phyloP scores from a whole-genome alignment of 2,797 vertebrate species.

The Spheniscus humboldti region DNA sequence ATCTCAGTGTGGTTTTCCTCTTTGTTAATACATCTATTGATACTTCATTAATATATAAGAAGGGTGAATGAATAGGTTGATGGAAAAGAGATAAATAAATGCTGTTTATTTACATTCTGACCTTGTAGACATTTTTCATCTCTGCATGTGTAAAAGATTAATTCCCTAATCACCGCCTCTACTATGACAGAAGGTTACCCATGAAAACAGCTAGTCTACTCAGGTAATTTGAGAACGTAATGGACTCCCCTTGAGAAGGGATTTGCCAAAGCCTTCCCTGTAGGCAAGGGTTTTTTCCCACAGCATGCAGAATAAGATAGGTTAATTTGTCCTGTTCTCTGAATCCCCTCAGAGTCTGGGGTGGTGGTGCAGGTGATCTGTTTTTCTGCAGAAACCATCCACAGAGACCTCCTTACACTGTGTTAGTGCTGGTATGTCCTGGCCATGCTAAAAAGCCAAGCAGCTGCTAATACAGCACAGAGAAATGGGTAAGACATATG shows the following conservation, averaged over 20 bases:
- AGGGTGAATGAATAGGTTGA: not conserved
- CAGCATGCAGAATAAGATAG: not conserved
- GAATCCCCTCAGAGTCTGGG: not conserved
- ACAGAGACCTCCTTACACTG: not conserved
- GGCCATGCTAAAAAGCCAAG: not conserved
- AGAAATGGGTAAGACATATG: not conserved
- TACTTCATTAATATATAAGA: not conserved
- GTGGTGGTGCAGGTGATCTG: not conserved
- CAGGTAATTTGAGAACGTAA: not conserved
- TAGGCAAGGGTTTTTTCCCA: not conserved
- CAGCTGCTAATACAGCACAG: not conserved
- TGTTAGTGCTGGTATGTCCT: not conserved
- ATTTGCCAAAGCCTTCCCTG: not conserved
- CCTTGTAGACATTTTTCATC: not conserved
- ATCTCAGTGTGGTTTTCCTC: not conserved
- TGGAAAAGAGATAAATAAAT: not conserved
- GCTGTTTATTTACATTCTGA: not conserved
- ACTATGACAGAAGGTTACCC: not conserved
- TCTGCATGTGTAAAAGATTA: not conserved
- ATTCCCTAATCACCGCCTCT: accelerated
- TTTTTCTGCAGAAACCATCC: not conserved
- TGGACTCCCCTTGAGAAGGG: not conserved
- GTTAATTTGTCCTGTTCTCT: not conserved
- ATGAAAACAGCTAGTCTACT: not conserved
- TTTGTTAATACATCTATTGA: not conserved